These are phyloP conservation scores for Trichoplusia ni DNA, from an alignment of 1,140 invertebrate genomes.

Conservation along the genomic window DNA sequence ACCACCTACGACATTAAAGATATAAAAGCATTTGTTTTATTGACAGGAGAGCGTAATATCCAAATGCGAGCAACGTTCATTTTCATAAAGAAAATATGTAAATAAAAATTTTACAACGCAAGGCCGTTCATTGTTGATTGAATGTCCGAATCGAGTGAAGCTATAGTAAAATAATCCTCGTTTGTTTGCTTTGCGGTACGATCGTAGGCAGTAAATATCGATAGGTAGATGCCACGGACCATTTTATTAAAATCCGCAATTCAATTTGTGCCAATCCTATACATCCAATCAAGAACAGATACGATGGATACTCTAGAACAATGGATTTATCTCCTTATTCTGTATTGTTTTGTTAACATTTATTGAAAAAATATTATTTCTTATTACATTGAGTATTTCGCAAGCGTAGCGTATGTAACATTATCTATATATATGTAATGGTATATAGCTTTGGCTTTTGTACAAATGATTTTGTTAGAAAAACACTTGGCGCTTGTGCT, in stretches of 20 bases:
- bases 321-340: slow-evolving; percentile 8
- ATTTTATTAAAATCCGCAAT: slow-evolving; percentile 22
- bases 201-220: not conserved
- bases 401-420: too few species aligned
- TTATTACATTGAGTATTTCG: not conserved
- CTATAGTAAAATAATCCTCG: not conserved
- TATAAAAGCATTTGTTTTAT: too few species aligned
- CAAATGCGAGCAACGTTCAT: not conserved
- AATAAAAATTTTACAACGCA: not conserved
- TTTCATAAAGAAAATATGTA: not conserved
- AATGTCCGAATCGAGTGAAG: not conserved
- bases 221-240: slow-evolving; percentile 2
- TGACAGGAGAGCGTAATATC: too few species aligned
- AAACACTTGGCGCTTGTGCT: too few species aligned
- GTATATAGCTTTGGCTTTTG: too few species aligned
- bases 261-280: slow-evolving; percentile 23
- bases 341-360: slow-evolving; percentile 10
- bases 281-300: slow-evolving; percentile 15
- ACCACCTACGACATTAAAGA: too few species aligned
- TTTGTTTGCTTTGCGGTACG: slow-evolving; percentile 1
- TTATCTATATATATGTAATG: too few species aligned
- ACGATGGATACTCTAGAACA: not conserved
- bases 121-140: not conserved
- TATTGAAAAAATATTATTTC: not conserved
- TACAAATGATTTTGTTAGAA: too few species aligned